phyloP scores from a whole-genome alignment of 35 echinoderm and acorn worm genomes.

The Diadema setosum region DNA sequence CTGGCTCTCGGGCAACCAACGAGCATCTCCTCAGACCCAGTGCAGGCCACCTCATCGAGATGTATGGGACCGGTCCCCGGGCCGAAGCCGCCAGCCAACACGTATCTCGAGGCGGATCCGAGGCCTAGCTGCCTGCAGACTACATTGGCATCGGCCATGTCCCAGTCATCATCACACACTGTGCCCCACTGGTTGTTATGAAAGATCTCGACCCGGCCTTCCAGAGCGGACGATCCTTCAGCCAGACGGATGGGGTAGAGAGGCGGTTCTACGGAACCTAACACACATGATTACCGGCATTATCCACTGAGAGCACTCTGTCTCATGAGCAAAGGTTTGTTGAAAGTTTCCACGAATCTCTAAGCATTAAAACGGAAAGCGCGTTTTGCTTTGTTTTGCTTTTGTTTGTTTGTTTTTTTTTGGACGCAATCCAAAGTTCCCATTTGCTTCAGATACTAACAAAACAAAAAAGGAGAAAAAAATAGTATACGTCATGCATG shows the following conservation, averaged over 20 bases:
- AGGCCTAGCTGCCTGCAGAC: slow-evolving; percentile 44
- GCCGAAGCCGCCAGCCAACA: not conserved
- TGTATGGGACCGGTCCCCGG: slow-evolving; percentile 10
- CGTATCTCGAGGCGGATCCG: slow-evolving; percentile 7
- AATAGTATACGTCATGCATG: not conserved
- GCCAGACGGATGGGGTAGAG: slow-evolving; percentile 11
- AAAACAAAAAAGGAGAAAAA: not conserved
- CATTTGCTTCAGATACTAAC: not conserved
- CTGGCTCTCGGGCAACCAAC: not conserved
- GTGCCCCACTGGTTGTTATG: slow-evolving; percentile 38
- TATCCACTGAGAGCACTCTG: not conserved
- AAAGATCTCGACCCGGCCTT: slow-evolving; percentile 33
- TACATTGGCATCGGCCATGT: slow-evolving; percentile 7
- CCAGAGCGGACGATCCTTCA: not conserved
- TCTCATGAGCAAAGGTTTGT: not conserved
- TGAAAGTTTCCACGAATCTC: not conserved
- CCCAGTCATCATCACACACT: slow-evolving; percentile 39
- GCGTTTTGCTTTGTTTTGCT: not conserved
- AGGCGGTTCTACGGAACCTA: not conserved
- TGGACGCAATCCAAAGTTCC: not conserved
- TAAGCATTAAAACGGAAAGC: not conserved
- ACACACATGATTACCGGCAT: not conserved
- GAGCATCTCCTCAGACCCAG: not conserved
- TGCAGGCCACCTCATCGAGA: slow-evolving; percentile 29
- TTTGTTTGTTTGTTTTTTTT: not conserved